Evolutionary conservation across 2,888 invertebrate genomes (phyloP).

Genomic region (Platycheirus albimanus): DNA sequence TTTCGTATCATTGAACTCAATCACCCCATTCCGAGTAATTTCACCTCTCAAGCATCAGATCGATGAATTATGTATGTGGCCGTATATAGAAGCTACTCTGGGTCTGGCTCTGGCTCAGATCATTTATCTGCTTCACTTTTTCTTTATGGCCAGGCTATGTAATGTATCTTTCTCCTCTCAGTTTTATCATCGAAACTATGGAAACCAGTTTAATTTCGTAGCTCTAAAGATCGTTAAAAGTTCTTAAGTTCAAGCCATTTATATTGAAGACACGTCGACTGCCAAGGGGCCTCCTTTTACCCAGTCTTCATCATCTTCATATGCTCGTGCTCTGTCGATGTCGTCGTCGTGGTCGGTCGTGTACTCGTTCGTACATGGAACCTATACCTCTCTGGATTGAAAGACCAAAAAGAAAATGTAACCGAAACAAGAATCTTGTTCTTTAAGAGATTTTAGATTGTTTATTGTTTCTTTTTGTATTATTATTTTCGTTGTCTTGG

Average conservation of each 20-base stretch:
- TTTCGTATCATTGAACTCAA: constrained; percentile 71
- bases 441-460: constrained; percentile 70
- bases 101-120: constrained; percentile 51
- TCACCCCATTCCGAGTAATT: constrained; percentile 69
- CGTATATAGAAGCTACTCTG: constrained; percentile 48
- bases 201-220: constrained; percentile 73
- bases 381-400: constrained; percentile 52
- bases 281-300: constrained; percentile 69
- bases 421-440: constrained; percentile 72
- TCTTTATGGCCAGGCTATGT: constrained; percentile 64
- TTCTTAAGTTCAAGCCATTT: constrained; percentile 74
- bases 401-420: constrained; percentile 72
- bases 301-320: constrained; percentile 63
- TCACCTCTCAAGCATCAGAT: constrained; percentile 69
- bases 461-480: constrained; percentile 59
- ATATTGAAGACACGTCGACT: constrained; percentile 74
- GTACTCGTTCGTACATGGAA: constrained; percentile 61
- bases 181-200: constrained; percentile 71
- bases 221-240: constrained; percentile 74
- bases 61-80: constrained; percentile 71
- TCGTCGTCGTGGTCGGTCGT: constrained; percentile 43
- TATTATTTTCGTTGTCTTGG: constrained; percentile 51
- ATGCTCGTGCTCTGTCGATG: constrained; percentile 56
- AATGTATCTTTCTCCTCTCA: constrained; percentile 70
- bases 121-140: constrained; percentile 71